phyloP scores from a whole-genome alignment of 2,113 vertebrate species.

The Leptobrachium ailaonicum region DNA sequence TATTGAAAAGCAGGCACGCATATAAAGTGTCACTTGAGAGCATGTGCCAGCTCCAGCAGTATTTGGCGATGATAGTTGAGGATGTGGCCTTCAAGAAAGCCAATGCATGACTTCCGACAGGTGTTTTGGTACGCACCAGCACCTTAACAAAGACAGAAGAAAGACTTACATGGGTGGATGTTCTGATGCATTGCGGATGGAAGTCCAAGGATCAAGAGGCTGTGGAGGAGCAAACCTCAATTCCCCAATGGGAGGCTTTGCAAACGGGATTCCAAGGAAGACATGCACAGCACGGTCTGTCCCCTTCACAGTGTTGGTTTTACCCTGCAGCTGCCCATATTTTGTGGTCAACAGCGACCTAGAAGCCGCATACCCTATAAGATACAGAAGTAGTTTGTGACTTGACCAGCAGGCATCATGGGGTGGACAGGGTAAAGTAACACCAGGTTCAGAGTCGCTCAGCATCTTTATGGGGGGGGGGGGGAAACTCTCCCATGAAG shows the following conservation, averaged over 20 bases:
- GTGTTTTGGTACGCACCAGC: too few species aligned
- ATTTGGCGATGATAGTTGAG: neutral
- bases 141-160: too few species aligned
- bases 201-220: constrained; percentile 68
- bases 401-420: neutral
- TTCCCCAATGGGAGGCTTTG: constrained; percentile 74
- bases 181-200: constrained; percentile 70
- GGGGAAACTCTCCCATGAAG: neutral
- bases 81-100: neutral
- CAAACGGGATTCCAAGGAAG: constrained; percentile 78
- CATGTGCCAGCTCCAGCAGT: neutral
- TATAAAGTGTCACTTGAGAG: neutral
- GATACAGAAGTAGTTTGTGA: too few species aligned
- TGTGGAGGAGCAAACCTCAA: constrained; percentile 74
- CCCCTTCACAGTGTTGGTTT: constrained; percentile 62
- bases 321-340: constrained; percentile 69
- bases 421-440: too few species aligned
- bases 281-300: constrained; percentile 63
- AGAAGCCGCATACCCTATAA: neutral
- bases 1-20: too few species aligned
- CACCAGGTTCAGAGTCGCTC: too few species aligned
- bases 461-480: too few species aligned
- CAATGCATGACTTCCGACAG: too few species aligned
- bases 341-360: constrained; percentile 65
- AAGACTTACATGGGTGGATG: constrained; percentile 72